These are phyloP conservation scores for Serripes groenlandicus DNA, from an alignment of 2,888 invertebrate genomes.

Conservation along the genomic window DNA sequence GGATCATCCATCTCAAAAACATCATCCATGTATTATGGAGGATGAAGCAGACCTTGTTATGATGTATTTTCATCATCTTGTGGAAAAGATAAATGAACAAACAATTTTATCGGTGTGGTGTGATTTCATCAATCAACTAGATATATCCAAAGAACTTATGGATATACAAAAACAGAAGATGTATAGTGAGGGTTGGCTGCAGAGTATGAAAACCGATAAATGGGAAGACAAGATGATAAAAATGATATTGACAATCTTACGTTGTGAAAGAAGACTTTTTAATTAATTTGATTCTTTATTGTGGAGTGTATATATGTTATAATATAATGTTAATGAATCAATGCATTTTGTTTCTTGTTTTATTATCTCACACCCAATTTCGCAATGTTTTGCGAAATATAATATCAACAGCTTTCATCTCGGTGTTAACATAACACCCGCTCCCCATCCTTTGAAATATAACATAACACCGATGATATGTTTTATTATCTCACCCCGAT, in stretches of 20 bases:
- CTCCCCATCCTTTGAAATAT: neutral
- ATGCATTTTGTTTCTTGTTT: too few relatives aligned
- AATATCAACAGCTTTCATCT: neutral
- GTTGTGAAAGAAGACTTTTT: slow-evolving; percentile 25
- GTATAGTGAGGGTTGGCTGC: slow-evolving; percentile 22
- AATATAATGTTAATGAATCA: neutral
- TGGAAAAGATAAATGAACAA: slow-evolving; percentile 27
- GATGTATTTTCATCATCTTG: slow-evolving; percentile 32
- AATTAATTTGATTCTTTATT: neutral
- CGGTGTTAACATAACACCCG: neutral
- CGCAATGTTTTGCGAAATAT: too few relatives aligned
- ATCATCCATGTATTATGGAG: slow-evolving; percentile 41
- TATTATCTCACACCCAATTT: too few relatives aligned
- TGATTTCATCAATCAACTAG: slow-evolving; percentile 15
- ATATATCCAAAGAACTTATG: slow-evolving; percentile 17
- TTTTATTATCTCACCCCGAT: neutral
- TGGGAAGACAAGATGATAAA: slow-evolving; percentile 38
- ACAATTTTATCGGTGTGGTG: slow-evolving; percentile 25
- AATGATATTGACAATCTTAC: slow-evolving; percentile 30
- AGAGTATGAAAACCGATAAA: slow-evolving; percentile 40
- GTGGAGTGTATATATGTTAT: neutral
- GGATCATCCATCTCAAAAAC: slow-evolving; percentile 40
- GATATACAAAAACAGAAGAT: slow-evolving; percentile 35
- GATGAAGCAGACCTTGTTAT: neutral
- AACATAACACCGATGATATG: neutral